These are phyloP conservation scores for Pseudachorutes palmiensis DNA, from an alignment of 1,140 invertebrate species.

Conservation along the genomic window DNA sequence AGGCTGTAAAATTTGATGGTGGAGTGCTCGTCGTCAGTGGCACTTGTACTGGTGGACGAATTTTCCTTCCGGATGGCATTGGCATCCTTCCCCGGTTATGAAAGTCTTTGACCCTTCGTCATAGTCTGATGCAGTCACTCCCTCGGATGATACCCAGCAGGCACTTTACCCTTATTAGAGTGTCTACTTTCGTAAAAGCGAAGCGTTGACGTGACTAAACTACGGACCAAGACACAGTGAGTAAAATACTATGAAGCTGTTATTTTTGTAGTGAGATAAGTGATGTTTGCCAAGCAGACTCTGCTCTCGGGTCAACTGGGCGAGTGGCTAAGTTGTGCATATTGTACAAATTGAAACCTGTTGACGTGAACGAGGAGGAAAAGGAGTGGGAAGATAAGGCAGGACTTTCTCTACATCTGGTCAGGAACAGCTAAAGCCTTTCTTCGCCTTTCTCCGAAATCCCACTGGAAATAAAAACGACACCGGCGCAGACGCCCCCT, in stretches of 20 bases:
- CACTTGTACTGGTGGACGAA: background rate
- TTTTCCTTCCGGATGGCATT: background rate
- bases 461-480: background rate
- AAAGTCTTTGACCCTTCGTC: too few species aligned
- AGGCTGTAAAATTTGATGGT: background rate
- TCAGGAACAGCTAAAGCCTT: background rate
- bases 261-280: too few species aligned
- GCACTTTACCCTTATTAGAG: too few species aligned
- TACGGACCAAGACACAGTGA: too few species aligned
- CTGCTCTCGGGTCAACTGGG: too few species aligned
- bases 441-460: background rate
- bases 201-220: too few species aligned
- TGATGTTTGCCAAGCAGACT: too few species aligned
- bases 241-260: too few species aligned
- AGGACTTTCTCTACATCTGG: conserved; percentile 8
- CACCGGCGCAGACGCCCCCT: background rate
- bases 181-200: too few species aligned
- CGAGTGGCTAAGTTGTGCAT: background rate
- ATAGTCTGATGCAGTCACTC: too few species aligned
- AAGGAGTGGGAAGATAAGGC: background rate
- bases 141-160: too few species aligned
- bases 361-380: background rate
- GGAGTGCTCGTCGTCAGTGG: background rate
- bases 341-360: conserved; percentile 3
- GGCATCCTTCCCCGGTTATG: background rate